Base-by-base conservation (phyloP, 2,888 invertebrate species). In the Actias luna region DNA sequence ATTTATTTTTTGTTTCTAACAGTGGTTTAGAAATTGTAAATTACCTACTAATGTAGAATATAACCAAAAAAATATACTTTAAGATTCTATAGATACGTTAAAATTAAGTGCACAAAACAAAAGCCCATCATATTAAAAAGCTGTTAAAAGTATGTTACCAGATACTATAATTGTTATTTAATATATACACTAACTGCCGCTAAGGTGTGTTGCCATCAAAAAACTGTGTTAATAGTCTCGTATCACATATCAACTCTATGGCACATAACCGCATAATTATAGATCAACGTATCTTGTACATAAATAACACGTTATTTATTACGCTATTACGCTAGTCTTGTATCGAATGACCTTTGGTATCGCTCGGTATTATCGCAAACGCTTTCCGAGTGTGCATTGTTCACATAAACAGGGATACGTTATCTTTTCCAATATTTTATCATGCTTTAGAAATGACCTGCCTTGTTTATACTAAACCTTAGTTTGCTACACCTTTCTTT, bases 341-440 rank as follows among this genome's bases (percentile, higher is more conserved):
- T 70, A 70, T 69, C 62, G 65, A 71, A 67, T 81, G 80, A 83
- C 83, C 82, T 83, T 79, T 83, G 71, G 72, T 80, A 76, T 75
- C 76, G 71, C 64, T 69, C 61, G 59, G 63, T 64, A 71, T 78
- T 85, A 85, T 85, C 83, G 72, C 68, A 65, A 77, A 66, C 69
- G 71, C 68, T 77, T 76, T 78, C 71, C 66, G 69, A 75, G 71
- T 71, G 69, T 69, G 78, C 77, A 77, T 81, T 83, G 81, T 83
- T 77, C 71, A 75, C 73, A 71, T 80, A 75, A 77, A 78, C 72
- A 75, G 71, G 72, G 70, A 75, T 74, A 75, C 72, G 67, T 79
- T 82, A 83, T 82, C 80, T 71, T 74, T 72, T 75, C 69, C 69
- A 57, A 55, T 70, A 70, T 76, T 80, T 76, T 84, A 84, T 84